These are phyloP conservation scores for Dyspetes luteomarginatus DNA, from an alignment of 2,888 invertebrate genomes.

Conservation along the genomic window DNA sequence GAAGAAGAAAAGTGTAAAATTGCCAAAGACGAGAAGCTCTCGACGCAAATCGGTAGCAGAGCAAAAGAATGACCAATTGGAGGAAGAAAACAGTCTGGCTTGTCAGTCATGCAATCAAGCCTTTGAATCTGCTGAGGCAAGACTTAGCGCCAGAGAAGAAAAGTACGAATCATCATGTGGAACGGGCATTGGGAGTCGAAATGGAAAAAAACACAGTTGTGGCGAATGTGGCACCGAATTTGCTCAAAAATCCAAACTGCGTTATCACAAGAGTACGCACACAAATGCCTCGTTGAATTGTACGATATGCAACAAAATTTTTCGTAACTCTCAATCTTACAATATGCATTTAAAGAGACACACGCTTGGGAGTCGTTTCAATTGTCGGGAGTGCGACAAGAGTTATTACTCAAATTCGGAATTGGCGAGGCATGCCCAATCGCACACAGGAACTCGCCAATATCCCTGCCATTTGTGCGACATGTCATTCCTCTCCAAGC, in stretches of 20 bases:
- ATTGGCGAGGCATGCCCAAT: slow-evolving; percentile 77
- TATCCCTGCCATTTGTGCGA: slow-evolving; percentile 78
- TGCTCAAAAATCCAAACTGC: slow-evolving; percentile 68
- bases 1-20: neutral
- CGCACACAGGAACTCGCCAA: slow-evolving; percentile 75
- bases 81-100: neutral
- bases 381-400: slow-evolving; percentile 76
- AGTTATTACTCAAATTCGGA: slow-evolving; percentile 78
- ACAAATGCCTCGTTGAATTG: slow-evolving; percentile 70
- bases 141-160: neutral
- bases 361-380: slow-evolving; percentile 73
- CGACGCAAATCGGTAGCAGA: neutral
- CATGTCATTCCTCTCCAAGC: slow-evolving; percentile 77
- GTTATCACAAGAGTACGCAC: slow-evolving; percentile 74
- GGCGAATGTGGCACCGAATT: slow-evolving; percentile 71
- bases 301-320: slow-evolving; percentile 75
- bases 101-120: slow-evolving; percentile 70
- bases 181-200: neutral
- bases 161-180: too few relatives aligned
- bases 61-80: neutral
- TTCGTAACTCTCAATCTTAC: slow-evolving; percentile 75
- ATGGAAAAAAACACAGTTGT: slow-evolving; percentile 59
- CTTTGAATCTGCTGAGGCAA: slow-evolving; percentile 66
- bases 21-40: neutral
- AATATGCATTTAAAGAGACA: slow-evolving; percentile 78